These are phyloP conservation scores for Hippolais icterina DNA, from an alignment of 2,113 vertebrate genomes.

Conservation along the genomic window DNA sequence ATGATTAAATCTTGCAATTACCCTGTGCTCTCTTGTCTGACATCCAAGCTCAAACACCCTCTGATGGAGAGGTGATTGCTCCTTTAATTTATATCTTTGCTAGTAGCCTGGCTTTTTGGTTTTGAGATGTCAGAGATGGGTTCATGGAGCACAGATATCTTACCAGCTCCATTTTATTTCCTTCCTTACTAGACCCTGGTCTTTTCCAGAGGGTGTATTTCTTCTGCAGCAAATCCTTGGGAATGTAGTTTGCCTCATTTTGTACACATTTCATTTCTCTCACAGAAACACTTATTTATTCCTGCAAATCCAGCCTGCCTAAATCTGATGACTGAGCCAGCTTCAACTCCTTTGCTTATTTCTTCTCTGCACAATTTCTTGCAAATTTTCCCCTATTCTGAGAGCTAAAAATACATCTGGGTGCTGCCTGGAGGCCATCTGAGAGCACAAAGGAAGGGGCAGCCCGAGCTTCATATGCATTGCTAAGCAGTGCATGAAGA, in stretches of 20 bases:
- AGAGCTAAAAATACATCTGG: constrained; percentile 42
- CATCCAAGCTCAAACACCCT: not conserved
- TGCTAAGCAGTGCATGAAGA: constrained; percentile 38
- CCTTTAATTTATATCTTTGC: not conserved
- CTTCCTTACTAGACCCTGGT: not conserved
- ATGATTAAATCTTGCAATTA: constrained; percentile 38
- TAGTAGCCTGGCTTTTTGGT: not conserved
- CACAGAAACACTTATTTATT: not conserved
- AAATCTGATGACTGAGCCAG: not conserved
- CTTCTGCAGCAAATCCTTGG: not conserved
- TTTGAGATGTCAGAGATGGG: not conserved
- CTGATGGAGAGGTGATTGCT: not conserved
- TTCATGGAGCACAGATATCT: not conserved
- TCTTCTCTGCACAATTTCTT: constrained; percentile 15
- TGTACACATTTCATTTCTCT: not conserved
- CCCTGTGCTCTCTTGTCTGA: constrained; percentile 14
- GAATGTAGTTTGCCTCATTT: constrained; percentile 6
- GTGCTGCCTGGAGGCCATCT: constrained; percentile 19
- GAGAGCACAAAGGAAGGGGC: constrained; percentile 18
- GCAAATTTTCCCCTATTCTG: not conserved
- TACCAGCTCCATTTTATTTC: not conserved
- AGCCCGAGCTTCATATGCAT: not conserved
- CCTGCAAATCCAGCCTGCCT: not conserved
- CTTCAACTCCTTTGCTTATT: constrained; percentile 2
- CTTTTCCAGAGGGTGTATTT: not conserved